phyloP scores from a whole-genome alignment of 1,140 invertebrate species.

The Macrocentrus cingulum region DNA sequence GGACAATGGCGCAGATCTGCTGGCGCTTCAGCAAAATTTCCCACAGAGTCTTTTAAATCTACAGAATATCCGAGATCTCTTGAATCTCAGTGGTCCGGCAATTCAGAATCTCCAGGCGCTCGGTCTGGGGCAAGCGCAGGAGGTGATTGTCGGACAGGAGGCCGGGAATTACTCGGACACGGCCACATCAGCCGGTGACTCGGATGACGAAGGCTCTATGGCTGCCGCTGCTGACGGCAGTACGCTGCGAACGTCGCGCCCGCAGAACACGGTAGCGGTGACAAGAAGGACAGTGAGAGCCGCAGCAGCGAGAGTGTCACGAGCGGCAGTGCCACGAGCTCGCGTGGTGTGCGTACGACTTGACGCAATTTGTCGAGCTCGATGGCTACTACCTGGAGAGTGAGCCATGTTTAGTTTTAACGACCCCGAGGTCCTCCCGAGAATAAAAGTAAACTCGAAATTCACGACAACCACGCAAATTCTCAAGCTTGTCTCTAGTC shows the following conservation, averaged over 20 bases:
- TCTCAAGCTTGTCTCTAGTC: slow-evolving; percentile 91
- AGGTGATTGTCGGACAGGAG: slow-evolving; percentile 43
- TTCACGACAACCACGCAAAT: slow-evolving; percentile 98
- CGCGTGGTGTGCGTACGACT: slow-evolving; percentile 75
- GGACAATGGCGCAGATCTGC: slow-evolving; percentile 63
- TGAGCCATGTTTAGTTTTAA: slow-evolving; percentile 97
- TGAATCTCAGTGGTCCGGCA: slow-evolving; percentile 56
- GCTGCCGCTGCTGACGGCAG: slow-evolving; percentile 92
- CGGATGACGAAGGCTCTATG: slow-evolving; percentile 93
- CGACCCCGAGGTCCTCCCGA: slow-evolving; percentile 93
- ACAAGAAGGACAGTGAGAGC: slow-evolving; percentile 77
- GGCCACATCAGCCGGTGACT: slow-evolving; percentile 80
- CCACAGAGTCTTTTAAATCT: slow-evolving; percentile 59
- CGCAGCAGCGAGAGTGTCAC: slow-evolving; percentile 83
- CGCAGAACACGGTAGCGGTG: slow-evolving; percentile 76
- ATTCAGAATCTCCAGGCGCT: slow-evolving; percentile 57
- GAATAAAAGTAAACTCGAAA: slow-evolving; percentile 93
- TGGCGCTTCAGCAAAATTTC: slow-evolving; percentile 58
- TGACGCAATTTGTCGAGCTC: slow-evolving; percentile 90
- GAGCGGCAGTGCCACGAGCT: slow-evolving; percentile 85
- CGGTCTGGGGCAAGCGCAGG: slow-evolving; percentile 38
- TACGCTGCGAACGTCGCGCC: slow-evolving; percentile 86
- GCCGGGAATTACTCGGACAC: slow-evolving; percentile 73
- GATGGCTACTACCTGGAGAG: slow-evolving; percentile 97
- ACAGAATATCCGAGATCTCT: slow-evolving; percentile 52